Evolutionary conservation across 2,113 vertebrate species (phyloP).

Genomic region (Lepidothrix coronata): DNA sequence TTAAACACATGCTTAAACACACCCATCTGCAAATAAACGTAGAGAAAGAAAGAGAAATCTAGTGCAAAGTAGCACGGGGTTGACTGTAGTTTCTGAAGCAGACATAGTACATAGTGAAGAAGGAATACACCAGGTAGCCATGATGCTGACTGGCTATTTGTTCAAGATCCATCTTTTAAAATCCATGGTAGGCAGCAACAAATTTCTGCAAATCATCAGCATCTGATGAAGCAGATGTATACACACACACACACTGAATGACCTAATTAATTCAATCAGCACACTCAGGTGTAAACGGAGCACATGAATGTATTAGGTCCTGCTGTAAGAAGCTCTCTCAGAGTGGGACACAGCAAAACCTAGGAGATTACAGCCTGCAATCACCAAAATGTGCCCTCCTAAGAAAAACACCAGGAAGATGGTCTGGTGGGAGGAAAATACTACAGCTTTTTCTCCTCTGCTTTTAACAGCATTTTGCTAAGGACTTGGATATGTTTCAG

Average conservation of each 20-base stretch:
- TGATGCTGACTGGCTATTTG: background rate
- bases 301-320: background rate
- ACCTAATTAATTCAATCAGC: background rate
- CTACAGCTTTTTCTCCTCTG: background rate
- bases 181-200: background rate
- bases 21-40: slow-evolving; percentile 9
- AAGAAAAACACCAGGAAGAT: background rate
- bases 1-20: slow-evolving; percentile 33
- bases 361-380: background rate
- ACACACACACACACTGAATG: background rate
- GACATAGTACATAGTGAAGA: background rate
- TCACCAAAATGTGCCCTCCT: background rate
- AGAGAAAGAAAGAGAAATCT: background rate
- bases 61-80: background rate
- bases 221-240: background rate
- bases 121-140: background rate
- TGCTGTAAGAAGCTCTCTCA: background rate
- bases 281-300: background rate
- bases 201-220: background rate
- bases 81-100: background rate
- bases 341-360: background rate
- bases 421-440: background rate
- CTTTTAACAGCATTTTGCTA: background rate
- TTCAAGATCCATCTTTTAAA: background rate
- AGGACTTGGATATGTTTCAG: background rate